These are phyloP conservation scores for Vultur gryphus DNA, from an alignment of 2,797 vertebrate genomes.

Conservation along the genomic window DNA sequence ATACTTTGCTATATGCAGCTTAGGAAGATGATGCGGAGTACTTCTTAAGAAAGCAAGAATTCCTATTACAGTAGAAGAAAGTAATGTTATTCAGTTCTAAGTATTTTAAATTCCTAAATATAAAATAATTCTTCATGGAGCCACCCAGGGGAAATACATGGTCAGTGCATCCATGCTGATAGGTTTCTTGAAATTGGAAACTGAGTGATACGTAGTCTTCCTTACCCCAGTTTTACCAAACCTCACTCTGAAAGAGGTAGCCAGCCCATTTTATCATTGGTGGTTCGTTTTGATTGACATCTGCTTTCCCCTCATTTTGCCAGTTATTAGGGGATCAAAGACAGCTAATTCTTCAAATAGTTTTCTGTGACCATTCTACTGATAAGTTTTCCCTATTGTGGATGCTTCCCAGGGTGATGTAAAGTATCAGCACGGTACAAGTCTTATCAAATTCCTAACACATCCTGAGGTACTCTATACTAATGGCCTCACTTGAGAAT, in stretches of 20 bases:
- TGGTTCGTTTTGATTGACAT: background rate
- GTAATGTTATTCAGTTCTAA: background rate
- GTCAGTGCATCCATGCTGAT: background rate
- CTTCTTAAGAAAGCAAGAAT: background rate
- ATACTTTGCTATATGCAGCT: background rate
- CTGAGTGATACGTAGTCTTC: background rate
- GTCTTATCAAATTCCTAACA: background rate
- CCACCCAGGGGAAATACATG: background rate
- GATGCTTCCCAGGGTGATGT: background rate
- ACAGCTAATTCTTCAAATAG: background rate
- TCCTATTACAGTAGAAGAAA: background rate
- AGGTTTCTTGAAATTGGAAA: background rate
- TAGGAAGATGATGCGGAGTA: background rate
- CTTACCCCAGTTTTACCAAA: background rate
- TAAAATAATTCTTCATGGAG: background rate
- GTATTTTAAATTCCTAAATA: background rate
- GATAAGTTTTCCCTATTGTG: background rate
- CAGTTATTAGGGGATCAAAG: background rate
- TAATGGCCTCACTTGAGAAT: background rate
- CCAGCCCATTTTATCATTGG: background rate
- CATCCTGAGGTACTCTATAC: background rate
- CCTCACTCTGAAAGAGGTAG: background rate
- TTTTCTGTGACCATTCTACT: background rate
- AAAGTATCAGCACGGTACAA: background rate
- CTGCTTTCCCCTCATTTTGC: background rate